phyloP scores from a whole-genome alignment of 2,797 vertebrate species.

The Cryptoprocta ferox region DNA sequence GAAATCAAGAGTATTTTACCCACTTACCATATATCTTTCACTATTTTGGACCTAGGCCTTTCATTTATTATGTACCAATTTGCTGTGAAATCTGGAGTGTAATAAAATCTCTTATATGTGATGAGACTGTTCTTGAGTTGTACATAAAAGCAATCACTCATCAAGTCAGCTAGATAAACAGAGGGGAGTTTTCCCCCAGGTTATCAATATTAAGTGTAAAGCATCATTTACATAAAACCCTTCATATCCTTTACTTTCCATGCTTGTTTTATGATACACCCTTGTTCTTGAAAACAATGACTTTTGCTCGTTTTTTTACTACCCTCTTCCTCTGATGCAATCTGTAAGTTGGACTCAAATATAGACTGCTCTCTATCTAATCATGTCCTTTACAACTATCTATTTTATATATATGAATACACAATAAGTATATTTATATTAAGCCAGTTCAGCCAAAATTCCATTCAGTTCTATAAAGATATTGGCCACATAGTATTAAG shows the following conservation, averaged over 20 bases:
- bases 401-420: neutral
- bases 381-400: neutral
- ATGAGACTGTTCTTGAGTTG: neutral
- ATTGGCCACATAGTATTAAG: neutral
- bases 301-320: neutral
- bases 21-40: neutral
- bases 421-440: neutral
- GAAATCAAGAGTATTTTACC: neutral
- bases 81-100: neutral
- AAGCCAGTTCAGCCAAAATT: neutral
- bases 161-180: neutral
- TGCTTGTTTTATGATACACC: neutral
- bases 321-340: neutral
- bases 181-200: neutral
- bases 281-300: neutral
- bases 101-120: neutral
- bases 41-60: neutral
- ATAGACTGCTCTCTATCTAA: neutral
- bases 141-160: neutral
- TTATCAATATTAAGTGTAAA: neutral
- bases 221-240: neutral
- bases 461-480: neutral
- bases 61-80: neutral
- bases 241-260: neutral
- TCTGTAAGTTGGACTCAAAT: neutral